A percentile compares a stretch with the other conserved stretches of the same genome.
Evolutionary conservation across 2,797 vertebrate genomes (phyloP).

Genomic region (Dromococcyx pavoninus): DNA sequence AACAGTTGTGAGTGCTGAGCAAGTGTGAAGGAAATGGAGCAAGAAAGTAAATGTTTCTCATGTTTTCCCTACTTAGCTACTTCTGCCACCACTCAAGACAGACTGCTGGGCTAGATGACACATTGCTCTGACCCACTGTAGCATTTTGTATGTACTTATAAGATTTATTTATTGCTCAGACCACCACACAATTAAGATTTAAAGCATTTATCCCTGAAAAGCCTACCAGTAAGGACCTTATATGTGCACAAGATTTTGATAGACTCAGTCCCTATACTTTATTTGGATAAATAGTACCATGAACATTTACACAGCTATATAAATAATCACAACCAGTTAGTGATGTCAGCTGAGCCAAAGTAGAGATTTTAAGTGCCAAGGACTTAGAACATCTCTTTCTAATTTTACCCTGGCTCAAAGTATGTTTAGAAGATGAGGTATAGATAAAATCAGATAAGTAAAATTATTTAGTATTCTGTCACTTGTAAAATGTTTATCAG

Average conservation of each 20-base stretch:
- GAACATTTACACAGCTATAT: conserved; percentile 13
- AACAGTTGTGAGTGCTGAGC: not conserved
- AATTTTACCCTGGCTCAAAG: conserved; percentile 51
- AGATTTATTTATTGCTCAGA: not conserved
- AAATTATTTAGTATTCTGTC: conserved; percentile 31
- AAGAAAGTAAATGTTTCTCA: not conserved
- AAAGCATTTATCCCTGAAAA: not conserved
- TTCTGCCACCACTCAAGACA: not conserved
- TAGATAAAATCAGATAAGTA: conserved; percentile 49
- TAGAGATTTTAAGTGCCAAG: conserved; percentile 30
- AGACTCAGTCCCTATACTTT: not conserved
- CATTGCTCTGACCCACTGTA: not conserved
- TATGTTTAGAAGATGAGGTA: conserved; percentile 42
- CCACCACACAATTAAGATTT: not conserved
- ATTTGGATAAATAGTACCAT: conserved; percentile 25
- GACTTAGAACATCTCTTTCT: conserved; percentile 53
- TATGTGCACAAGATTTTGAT: not conserved
- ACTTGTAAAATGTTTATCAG: conserved; percentile 7
- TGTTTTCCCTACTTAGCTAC: not conserved
- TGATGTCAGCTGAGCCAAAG: conserved; percentile 6
- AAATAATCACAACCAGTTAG: conserved; percentile 44
- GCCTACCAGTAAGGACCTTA: not conserved
- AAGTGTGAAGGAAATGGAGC: not conserved
- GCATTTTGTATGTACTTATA: not conserved
- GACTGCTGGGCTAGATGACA: not conserved